Conservation (phyloP, 2,797 vertebrate species). For the Menidia menidia region DNA sequence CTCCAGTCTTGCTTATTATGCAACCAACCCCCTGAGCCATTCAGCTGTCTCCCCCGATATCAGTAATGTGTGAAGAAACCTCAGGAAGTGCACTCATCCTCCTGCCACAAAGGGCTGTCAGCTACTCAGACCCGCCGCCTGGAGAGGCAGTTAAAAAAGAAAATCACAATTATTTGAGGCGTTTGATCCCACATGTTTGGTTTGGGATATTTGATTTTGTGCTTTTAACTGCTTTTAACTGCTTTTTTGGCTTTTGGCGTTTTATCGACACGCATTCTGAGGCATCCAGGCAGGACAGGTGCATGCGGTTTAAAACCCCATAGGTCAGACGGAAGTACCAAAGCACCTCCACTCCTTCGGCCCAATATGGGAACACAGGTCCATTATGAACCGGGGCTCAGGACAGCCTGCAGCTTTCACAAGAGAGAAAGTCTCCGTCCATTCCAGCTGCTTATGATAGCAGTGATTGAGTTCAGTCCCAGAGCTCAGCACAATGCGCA, state of each 20-base stretch:
- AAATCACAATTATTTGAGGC: conserved; percentile 42
- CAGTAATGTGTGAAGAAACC: conserved; percentile 63
- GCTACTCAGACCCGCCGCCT: conserved; percentile 49
- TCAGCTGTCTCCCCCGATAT: conserved; percentile 64
- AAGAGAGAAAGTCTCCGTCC: conserved; percentile 52
- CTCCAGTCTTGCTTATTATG: conserved; percentile 43
- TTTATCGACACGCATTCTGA: conserved; percentile 44
- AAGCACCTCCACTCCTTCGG: conserved; percentile 32
- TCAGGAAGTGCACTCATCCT: conserved; percentile 54
- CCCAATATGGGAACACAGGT: conserved; percentile 57
- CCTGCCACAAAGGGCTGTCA: conserved; percentile 60
- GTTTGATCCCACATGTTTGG: conserved; percentile 33
- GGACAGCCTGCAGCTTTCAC: conserved; percentile 39
- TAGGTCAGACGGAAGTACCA: conserved; percentile 34
- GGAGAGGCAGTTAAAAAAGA: conserved; percentile 39
- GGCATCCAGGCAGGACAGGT: conserved; percentile 55
- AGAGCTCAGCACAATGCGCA: conserved; percentile 61
- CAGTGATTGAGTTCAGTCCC: conserved; percentile 68
- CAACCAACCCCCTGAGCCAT: conserved; percentile 50
- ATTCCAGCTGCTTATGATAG: conserved; percentile 71
- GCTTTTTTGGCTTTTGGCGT: conserved; percentile 8
- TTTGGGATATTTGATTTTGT: conserved; percentile 29
- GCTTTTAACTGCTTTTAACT: neutral
- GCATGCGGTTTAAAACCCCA: conserved; percentile 57
- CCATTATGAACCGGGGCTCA: conserved; percentile 60